Conservation (phyloP, 2,888 invertebrate species). For the Zaprionus obscuricornis region DNA sequence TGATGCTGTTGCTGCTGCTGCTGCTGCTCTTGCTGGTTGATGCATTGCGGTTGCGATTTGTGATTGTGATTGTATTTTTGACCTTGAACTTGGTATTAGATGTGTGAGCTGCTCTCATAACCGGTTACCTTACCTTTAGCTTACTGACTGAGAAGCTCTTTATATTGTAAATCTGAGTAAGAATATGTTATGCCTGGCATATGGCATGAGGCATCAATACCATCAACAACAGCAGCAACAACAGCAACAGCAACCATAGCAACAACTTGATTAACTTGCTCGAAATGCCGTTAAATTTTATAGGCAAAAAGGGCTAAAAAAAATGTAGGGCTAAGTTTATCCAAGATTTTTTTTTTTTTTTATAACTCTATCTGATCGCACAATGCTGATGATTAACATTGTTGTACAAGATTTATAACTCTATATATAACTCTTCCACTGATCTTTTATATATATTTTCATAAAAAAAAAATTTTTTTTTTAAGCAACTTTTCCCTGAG, state of each 20-base stretch:
- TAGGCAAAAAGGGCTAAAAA: no score
- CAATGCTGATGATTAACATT: no score
- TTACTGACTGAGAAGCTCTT: conserved; percentile 42
- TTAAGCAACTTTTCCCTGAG: no score
- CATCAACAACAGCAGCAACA: conserved; percentile 8
- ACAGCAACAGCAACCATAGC: conserved; percentile 1
- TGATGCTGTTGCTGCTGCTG: conserved; percentile 32
- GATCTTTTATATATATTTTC: no score
- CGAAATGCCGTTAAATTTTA: no score
- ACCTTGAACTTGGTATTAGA: conserved; percentile 80
- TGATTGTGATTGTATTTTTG: conserved; percentile 36
- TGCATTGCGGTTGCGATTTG: conserved; percentile 37
- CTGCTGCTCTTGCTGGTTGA: conserved; percentile 23
- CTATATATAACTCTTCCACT: no score
- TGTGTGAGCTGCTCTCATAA: conserved; percentile 61
- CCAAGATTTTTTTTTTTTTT: no score
- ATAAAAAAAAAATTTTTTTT: neutral
- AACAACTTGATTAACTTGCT: conserved; percentile 16
- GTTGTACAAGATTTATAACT: no score
- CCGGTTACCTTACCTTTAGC: conserved; percentile 36
- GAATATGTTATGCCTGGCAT: no score
- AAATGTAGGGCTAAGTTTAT: no score
- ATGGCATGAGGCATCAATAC: conserved; percentile 40
- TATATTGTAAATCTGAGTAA: conserved; percentile 64
- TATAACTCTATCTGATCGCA: no score